Evolutionary conservation across 2,888 invertebrate species (phyloP), one percentile per base, ranked within the genome.

Genomic region (Lordiphosa andalusiaca): DNA sequence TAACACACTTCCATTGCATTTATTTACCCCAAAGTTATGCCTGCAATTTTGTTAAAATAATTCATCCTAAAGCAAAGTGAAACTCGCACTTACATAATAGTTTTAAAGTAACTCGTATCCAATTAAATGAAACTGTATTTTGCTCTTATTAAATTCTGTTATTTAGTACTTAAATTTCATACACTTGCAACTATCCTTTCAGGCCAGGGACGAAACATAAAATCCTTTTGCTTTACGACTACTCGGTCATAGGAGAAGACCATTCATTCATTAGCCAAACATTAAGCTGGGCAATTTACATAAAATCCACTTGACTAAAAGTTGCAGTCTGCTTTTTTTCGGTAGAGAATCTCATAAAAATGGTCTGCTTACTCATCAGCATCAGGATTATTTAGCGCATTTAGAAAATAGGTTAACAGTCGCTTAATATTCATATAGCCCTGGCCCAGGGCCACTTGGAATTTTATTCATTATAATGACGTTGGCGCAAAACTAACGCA

Each of bases 391-490:
- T 73, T 71, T 61, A 58, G 66, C 57, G 73, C 70, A 70, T 76
- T 81, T 63, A 76, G 61, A 61, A 78, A 81, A 81, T 76, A 80
- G 82, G 74, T 82, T 77, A 82, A 73, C 73, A 68, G 73, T 48
- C 74, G 73, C 76, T 81, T 82, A 71, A 76, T 82, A 82, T 81
- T 82, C 80, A 82, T 76, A 78, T 57, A 57, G 48, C 48, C 50
- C 25, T 37, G 46, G 40, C 36, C 30, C 21, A 19, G 23, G 58
- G 39, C 53, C 70, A 68, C 74, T 76, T 54, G 73, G 65, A 74
- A 74, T 67, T 80, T 76, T 77, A 78, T 80, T 78, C 78, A 69
- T 77, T 77, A 81, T 77, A 73, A 81, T 65, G 71, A 64, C 69
- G 69, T 52, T 64, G 73, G 71, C 65, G 64, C 68, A 67, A 67